Evolutionary conservation across 1,140 invertebrate genomes (phyloP).

Genomic region (Aplysia californica): DNA sequence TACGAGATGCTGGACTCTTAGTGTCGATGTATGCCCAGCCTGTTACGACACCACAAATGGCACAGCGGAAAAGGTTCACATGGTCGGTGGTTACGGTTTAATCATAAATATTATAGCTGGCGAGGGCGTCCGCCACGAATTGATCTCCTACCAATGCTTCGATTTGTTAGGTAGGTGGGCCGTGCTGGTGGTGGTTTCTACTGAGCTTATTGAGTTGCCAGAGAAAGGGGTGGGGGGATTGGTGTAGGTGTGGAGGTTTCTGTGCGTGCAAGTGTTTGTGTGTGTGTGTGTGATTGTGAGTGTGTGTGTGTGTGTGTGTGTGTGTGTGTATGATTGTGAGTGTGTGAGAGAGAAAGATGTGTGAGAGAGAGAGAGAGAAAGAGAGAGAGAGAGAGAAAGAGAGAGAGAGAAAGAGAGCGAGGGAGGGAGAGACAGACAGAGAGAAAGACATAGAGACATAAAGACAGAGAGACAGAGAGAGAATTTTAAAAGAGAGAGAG

Average conservation of each 20-base stretch:
- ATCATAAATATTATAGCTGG: too few species aligned
- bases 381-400: constrained; percentile 1
- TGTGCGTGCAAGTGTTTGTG: too few species aligned
- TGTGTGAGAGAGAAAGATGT: constrained; percentile 9
- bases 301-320: not conserved
- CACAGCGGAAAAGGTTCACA: too few species aligned
- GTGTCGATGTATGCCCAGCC: too few species aligned
- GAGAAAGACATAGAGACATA: not conserved
- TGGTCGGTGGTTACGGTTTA: too few species aligned
- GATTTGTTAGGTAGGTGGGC: too few species aligned
- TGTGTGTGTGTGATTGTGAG: constrained; percentile 1
- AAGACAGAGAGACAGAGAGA: not conserved
- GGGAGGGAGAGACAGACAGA: not conserved
- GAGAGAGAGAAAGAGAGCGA: not conserved
- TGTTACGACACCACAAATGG: too few species aligned
- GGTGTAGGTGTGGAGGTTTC: not conserved
- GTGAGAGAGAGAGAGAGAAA: constrained; percentile 9
- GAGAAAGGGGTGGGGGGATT: not conserved
- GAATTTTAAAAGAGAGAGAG: not conserved
- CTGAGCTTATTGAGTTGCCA: not conserved
- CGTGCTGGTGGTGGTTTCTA: not conserved
- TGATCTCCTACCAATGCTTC: too few species aligned
- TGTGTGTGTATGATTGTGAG: not conserved
- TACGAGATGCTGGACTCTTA: too few species aligned
- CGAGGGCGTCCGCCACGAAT: too few species aligned